These are phyloP conservation scores for Oryzaephilus surinamensis DNA, from an alignment of 1,140 invertebrate genomes.

Conservation along the genomic window DNA sequence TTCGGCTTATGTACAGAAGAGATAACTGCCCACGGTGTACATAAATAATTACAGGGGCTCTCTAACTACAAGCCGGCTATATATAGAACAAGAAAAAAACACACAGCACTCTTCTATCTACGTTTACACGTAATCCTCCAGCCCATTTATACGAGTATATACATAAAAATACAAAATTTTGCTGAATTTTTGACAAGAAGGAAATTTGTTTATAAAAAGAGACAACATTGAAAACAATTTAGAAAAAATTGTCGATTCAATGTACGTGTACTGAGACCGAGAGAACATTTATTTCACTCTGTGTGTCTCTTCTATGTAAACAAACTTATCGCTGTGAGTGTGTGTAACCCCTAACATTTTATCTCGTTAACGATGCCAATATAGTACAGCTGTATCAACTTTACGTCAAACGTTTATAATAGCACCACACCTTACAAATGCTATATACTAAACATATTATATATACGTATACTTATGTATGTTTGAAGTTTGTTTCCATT, in stretches of 20 bases:
- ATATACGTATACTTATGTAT: too few relatives aligned
- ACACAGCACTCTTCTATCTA: slow-evolving; percentile 2
- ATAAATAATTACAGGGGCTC: slow-evolving; percentile 25
- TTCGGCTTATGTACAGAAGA: slow-evolving; percentile 10
- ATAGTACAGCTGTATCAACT: background rate
- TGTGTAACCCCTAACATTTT: slow-evolving; percentile 21
- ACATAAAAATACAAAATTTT: background rate
- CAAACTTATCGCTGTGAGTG: slow-evolving; percentile 9
- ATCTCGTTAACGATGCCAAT: slow-evolving; percentile 23
- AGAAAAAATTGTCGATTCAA: background rate
- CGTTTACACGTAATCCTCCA: slow-evolving; percentile 13
- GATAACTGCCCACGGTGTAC: slow-evolving; percentile 15
- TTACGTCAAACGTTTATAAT: background rate
- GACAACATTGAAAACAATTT: background rate
- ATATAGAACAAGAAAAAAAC: slow-evolving; percentile 26
- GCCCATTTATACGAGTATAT: background rate
- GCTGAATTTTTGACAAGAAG: too few relatives aligned
- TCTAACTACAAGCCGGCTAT: slow-evolving; percentile 23
- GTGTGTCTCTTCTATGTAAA: too few relatives aligned
- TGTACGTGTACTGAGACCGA: background rate
- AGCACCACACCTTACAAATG: slow-evolving; percentile 4
- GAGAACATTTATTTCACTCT: too few relatives aligned
- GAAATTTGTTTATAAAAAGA: too few relatives aligned
- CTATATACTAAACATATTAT: too few relatives aligned
- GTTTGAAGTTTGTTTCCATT: too few relatives aligned